Conservation (phyloP, 2,113 vertebrate genomes). For the Phalacrocorax carbo region DNA sequence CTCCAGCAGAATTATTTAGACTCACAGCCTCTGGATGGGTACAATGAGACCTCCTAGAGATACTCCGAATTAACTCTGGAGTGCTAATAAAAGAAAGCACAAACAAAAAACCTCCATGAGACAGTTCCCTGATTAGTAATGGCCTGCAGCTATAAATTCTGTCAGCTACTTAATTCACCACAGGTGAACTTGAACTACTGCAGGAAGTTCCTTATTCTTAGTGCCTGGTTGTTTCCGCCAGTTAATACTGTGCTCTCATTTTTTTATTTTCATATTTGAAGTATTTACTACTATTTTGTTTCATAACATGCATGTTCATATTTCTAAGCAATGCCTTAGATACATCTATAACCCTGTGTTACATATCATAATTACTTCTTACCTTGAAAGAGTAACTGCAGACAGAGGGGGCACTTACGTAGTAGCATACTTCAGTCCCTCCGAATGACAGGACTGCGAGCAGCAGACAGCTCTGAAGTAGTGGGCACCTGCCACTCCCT, state of each 20-base stretch:
- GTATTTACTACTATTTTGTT: not conserved
- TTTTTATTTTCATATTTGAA: not conserved
- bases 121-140: not conserved
- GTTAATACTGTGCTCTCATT: not conserved
- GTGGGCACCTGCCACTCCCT: not conserved
- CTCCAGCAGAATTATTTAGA: not conserved
- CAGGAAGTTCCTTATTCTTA: not conserved
- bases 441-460: fast-evolving
- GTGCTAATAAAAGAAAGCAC: not conserved
- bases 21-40: not conserved
- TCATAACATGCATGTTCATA: not conserved
- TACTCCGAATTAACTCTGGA: not conserved
- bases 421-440: not conserved
- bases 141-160: not conserved
- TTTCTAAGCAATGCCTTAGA: not conserved
- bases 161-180: not conserved
- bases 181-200: not conserved
- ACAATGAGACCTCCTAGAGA: not conserved
- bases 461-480: not conserved
- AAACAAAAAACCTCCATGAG: not conserved
- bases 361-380: not conserved
- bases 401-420: not conserved
- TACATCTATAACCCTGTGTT: not conserved
- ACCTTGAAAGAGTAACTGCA: not conserved
- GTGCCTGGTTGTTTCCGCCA: not conserved